Evolutionary conservation across 1,140 invertebrate genomes (phyloP).

Genomic region (Leptoteleia sp.): DNA sequence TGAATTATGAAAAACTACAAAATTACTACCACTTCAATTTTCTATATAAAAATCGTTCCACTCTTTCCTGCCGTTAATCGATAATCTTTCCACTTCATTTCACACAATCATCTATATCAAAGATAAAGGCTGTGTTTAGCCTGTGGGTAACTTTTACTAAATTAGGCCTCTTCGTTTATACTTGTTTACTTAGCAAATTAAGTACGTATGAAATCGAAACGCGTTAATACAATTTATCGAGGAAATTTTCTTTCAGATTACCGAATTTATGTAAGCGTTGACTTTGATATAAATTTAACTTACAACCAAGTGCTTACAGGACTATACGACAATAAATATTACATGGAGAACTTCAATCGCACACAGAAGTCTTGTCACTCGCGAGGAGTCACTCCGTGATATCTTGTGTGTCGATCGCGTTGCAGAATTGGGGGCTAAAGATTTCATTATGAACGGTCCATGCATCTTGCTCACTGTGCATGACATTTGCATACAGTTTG

Average conservation of each 20-base stretch:
- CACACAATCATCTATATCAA: neutral
- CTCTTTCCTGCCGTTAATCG: neutral
- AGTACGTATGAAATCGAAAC: too few relatives aligned
- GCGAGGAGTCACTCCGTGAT: too few relatives aligned
- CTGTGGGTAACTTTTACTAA: neutral
- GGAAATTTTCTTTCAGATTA: too few relatives aligned
- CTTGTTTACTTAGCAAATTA: too few relatives aligned
- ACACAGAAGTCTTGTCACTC: slow-evolving; percentile 17
- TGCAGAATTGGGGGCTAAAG: slow-evolving; percentile 2
- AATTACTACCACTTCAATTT: too few relatives aligned
- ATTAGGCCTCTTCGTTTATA: neutral
- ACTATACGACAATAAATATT: slow-evolving; percentile 43
- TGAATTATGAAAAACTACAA: neutral
- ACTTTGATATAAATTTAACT: too few relatives aligned
- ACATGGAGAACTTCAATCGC: slow-evolving; percentile 62
- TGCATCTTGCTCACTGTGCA: slow-evolving; percentile 12
- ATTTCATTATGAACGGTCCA: slow-evolving; percentile 12
- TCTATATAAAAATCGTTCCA: neutral
- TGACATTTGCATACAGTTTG: neutral
- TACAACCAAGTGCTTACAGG: neutral
- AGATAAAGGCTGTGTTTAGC: neutral
- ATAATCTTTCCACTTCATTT: neutral
- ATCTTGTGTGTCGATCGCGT: too few relatives aligned
- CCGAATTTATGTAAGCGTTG: too few relatives aligned
- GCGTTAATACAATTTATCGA: too few relatives aligned